Evolutionary conservation across 2,113 vertebrate species (phyloP), one percentile per base, ranked within the genome.

Genomic region (Microcebus tavaratra): DNA sequence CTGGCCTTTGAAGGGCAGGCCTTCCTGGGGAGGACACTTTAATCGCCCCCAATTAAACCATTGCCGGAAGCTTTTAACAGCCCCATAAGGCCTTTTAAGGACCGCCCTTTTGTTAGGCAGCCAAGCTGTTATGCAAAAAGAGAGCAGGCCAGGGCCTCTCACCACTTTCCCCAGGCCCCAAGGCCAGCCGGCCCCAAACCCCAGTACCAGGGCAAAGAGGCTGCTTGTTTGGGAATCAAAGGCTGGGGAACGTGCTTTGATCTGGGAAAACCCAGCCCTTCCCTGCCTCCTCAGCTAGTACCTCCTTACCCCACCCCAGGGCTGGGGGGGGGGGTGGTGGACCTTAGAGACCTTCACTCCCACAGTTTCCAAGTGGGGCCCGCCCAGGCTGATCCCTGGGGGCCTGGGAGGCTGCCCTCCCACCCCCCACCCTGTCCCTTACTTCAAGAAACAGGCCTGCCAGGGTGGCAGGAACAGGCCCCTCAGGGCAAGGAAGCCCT

Each of bases 41-140:
- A 97, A 98, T 97, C 97, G 91, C 98, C 98, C 97, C 96, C 95
- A 97, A 98, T 98, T 98, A 98, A 98, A 87, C 97, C 94, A 97
- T 95, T 92, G 96, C 97, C 95, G 97, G 98, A 98, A 97, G 97
- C 97, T 89, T 89, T 97, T 97, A 97, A 98, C 96, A 97, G 92
- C 97, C 96, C 84, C 84, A 36, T 70, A 81, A 85, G 50, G 94
- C 90, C 97, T 97, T 97, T 97, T 97, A 97, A 97, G 91, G 96
- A 94, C 87, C 39, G 72, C 88, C 97, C 97, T 97, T 98, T 97
- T 97, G 97, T 98, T 96, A 95, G 96, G 92, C 61, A 59, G 84
- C 92, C 97, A 95, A 96, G 97, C 88, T 94, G 95, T 97, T 97
- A 97, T 96, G 96, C 95, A 97, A 92, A 97, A 76, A 72, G 88